Conservation (phyloP, 2,888 invertebrate genomes). For the Pherbina coryleti region DNA sequence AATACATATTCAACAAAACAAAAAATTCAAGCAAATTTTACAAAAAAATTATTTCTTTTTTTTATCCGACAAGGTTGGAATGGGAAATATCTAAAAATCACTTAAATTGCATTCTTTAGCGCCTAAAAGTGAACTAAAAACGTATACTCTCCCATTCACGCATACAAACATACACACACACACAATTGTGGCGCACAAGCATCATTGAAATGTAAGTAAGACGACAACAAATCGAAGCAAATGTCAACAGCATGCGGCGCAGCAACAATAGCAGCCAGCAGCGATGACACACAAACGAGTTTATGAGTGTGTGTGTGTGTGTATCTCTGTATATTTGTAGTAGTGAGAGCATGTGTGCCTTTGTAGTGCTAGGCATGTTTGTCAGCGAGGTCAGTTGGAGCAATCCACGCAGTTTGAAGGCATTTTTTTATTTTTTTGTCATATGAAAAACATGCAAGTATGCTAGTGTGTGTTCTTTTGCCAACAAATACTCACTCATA, state of each 20-base stretch:
- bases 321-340: background rate
- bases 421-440: background rate
- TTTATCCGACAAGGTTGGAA: too few species aligned
- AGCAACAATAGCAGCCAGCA: slow-evolving; percentile 21
- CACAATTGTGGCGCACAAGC: background rate
- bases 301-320: background rate
- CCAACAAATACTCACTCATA: background rate
- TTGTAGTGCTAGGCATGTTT: background rate
- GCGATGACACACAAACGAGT: background rate
- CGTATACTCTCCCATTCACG: background rate
- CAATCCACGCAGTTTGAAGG: slow-evolving; percentile 1
- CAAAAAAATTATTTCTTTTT: too few species aligned
- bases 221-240: slow-evolving; percentile 27
- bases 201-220: background rate
- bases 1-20: too few species aligned
- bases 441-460: background rate
- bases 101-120: background rate
- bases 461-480: background rate
- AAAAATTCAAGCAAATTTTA: too few species aligned
- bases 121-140: background rate
- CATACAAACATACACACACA: background rate
- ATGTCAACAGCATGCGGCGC: slow-evolving; percentile 14
- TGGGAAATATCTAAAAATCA: background rate
- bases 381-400: background rate
- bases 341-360: background rate